These are phyloP conservation scores for Psettodes erumei DNA, from an alignment of 2,113 vertebrate species.

Conservation along the genomic window DNA sequence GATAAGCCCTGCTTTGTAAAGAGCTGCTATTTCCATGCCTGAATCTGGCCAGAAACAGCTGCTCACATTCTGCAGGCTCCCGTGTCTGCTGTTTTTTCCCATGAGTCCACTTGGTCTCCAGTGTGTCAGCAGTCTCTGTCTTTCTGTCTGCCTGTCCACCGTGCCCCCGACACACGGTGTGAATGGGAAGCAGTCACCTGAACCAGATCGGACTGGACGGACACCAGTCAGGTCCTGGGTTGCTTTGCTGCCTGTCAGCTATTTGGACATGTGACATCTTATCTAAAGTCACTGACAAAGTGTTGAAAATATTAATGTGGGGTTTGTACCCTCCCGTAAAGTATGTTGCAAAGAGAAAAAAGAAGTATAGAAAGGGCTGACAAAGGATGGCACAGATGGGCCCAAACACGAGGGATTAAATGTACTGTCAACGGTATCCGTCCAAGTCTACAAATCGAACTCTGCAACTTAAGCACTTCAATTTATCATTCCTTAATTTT, in stretches of 20 bases:
- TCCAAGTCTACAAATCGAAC: constrained; percentile 9
- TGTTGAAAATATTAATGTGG: neutral
- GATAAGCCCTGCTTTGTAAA: constrained; percentile 71
- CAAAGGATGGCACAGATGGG: constrained; percentile 6
- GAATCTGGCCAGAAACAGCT: constrained; percentile 75
- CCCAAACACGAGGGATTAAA: constrained; percentile 15
- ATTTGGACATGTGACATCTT: neutral
- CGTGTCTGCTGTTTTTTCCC: constrained; percentile 65
- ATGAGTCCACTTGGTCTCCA: constrained; percentile 46
- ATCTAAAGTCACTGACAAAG: neutral
- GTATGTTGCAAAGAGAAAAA: neutral
- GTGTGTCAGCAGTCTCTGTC: constrained; percentile 69
- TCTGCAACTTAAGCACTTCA: constrained; percentile 13
- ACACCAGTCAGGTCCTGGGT: constrained; percentile 1
- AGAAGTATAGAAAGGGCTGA: neutral
- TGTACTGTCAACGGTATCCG: constrained; percentile 32
- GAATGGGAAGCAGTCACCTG: constrained; percentile 15
- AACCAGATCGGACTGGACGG: neutral
- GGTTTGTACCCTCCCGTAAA: neutral
- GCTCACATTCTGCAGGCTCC: constrained; percentile 73
- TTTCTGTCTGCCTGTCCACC: constrained; percentile 23
- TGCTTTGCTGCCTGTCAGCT: constrained; percentile 7
- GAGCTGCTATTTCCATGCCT: constrained; percentile 77
- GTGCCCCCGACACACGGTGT: constrained; percentile 2
- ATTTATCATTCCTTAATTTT: constrained; percentile 43